These are phyloP conservation scores for Brenthis hecate DNA, from an alignment of 2,888 invertebrate species.

Conservation along the genomic window DNA sequence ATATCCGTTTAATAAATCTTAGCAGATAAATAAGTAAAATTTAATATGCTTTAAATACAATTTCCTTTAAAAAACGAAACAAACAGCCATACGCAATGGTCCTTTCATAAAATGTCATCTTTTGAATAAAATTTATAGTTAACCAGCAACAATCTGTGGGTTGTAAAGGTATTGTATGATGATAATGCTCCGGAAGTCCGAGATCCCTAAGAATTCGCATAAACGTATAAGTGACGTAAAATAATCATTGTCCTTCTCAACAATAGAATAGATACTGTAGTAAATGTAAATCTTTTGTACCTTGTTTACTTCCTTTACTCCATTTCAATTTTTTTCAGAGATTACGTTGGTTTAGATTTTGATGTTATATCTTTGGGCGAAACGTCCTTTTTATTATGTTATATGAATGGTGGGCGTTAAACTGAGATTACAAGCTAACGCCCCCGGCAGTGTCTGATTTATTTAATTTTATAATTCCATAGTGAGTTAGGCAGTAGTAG, in stretches of 20 bases:
- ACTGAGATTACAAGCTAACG: constrained; percentile 7
- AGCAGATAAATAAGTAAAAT: too few relatives aligned
- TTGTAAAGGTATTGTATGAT: constrained; percentile 48
- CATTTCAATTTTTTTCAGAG: constrained; percentile 10
- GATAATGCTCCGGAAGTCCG: constrained; percentile 69
- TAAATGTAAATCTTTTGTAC: not conserved
- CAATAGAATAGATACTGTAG: constrained; percentile 13
- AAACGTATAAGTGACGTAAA: constrained; percentile 73
- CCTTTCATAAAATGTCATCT: constrained; percentile 4
- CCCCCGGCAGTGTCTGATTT: not conserved
- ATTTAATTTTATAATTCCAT: too few relatives aligned
- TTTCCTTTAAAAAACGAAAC: too few relatives aligned
- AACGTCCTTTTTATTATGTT: not conserved
- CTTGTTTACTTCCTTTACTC: constrained; percentile 12
- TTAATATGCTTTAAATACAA: too few relatives aligned
- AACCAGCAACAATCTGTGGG: constrained; percentile 56
- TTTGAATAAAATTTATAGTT: constrained; percentile 22
- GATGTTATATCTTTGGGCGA: not conserved
- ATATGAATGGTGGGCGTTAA: constrained; percentile 8
- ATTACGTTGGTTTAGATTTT: constrained; percentile 1
- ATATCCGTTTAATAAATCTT: too few relatives aligned
- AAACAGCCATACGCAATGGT: not conserved
- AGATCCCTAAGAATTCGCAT: constrained; percentile 53
- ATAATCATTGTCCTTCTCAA: constrained; percentile 58
- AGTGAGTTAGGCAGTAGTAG: too few relatives aligned